Conservation (phyloP, 1,140 invertebrate genomes). For the Carcinoscorpius rotundicauda region DNA sequence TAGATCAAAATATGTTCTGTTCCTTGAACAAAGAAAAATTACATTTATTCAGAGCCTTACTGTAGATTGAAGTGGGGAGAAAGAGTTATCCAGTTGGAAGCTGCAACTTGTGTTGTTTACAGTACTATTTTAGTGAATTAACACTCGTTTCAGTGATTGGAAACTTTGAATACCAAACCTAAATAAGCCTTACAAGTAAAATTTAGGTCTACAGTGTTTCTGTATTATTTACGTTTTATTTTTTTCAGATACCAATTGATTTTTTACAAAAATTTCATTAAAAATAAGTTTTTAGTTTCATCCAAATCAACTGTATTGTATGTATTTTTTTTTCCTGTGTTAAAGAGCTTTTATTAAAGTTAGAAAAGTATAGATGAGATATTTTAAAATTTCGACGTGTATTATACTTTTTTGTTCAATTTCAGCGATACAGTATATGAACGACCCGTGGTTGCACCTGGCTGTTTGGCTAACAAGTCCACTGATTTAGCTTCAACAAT, state of each 20-base stretch:
- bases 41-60: no score
- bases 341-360: conserved; percentile 7
- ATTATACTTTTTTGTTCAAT: background rate
- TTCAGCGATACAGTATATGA: conserved; percentile 13
- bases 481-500: conserved; percentile 1
- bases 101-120: no score
- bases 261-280: background rate
- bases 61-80: no score
- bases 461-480: conserved; percentile 12
- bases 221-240: background rate
- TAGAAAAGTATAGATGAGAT: background rate
- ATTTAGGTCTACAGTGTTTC: no score
- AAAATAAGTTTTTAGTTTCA: background rate
- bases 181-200: no score
- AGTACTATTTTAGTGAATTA: no score
- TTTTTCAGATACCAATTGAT: background rate
- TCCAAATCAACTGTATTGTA: background rate
- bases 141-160: no score
- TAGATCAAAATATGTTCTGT: no score
- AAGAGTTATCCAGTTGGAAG: no score
- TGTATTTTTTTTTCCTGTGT: background rate
- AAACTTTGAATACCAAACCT: no score
- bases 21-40: no score
- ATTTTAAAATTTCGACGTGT: background rate
- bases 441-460: conserved; percentile 12